Base-by-base conservation (phyloP, 2,888 invertebrate species). In the Aethes cnicana region DNA sequence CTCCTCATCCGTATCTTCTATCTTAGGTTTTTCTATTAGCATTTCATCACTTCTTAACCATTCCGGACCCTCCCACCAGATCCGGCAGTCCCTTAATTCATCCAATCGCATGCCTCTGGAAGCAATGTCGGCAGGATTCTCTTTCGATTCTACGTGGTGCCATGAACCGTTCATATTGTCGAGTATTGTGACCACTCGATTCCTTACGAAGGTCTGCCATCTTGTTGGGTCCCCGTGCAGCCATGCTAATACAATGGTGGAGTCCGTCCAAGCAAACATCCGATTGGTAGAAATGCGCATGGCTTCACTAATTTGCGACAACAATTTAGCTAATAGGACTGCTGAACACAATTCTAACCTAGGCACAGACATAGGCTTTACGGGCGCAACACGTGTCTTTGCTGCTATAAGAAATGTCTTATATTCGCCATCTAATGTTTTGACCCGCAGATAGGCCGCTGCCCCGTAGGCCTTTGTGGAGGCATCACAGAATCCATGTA, bases 251-350 rank as follows among this genome's bases (percentile, higher is more conserved):
- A 66, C 66, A 5, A 64, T 55, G 0, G 56, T 41, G 2, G 64
- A 66, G 43, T 68, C 66, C 4, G 64, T 64, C 66, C 68, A 68
- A 2, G 63, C 63, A 39, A 42, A 60, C 0, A 59, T 43, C 11
- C 62, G 37, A 16, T 25, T 4, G 2, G 35, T 28, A 12, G 55
- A 47, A 26, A 56, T 53, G 25, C 42, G 43, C 32, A 53, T 47
- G 2, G 53, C 57, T 33, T 56, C 43, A 9, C 46, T 23, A 9
- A 61, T 43, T 30, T 57, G 44, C 18, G 52, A 57, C 5, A 61
- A 9, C 1, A 59, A 12, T 35, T 43, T 53, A 2, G 57, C 12
- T 8, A 64, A 43, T 3, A 61, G 33, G 5, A 56, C 44, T 16
- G 58, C 61, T 55, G n/a, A 56, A 33, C 56, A 55, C 4, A 63